Base-by-base conservation (phyloP, 2,113 vertebrate genomes). In the Gasterosteus nipponicus region DNA sequence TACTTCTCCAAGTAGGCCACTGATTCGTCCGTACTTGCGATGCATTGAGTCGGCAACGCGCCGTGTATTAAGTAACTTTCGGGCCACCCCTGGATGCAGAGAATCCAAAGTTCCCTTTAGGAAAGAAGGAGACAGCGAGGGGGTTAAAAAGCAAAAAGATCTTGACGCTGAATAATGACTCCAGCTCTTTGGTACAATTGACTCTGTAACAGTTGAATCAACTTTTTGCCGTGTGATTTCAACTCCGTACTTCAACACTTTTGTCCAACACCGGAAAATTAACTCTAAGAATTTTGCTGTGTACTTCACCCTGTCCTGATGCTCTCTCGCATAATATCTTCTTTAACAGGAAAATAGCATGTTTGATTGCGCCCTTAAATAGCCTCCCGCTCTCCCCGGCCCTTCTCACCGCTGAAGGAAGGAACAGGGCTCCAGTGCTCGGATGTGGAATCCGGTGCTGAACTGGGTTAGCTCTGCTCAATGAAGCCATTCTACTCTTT, bases 341-440 rank as follows among this genome's bases (percentile, higher is more conserved):
- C 81, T 80, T 91, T 92, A 69, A 77, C 75, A 80, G 78, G 78
- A 70, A 82, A 64, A 82, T 79, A 90, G 79, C 89, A 88, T 85
- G 89, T 90, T 89, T 91, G 89, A 92, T 92, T 78, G 58, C 33
- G 46, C 63, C 61, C 75, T 89, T 87, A 88, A 88, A 88, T 88
- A 89, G 73, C 41, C 67, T 12, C 70, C 77, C 33, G 53, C 72
- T 38, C 22, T 26, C 22, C 22, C 22, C 22, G 22, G 22, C 63
- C 22, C 59, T 76, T 74, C 85, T 73, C 85, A 72, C 81, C 73
- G 76, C 85, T 79, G 80, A 47, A 64, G 31, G 64, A 22, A 41
- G 44, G 62, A 64, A 49, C 64, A 5, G 11, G 5, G n/a, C 61
- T 70, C 3, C 5, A 54, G 49, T 44, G 49, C 75, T 86, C 71